Percentiles rank a stretch among this genome's conserved stretches.
Conservation (phyloP, 2,797 vertebrate genomes). For the Coccyzus lansbergi region DNA sequence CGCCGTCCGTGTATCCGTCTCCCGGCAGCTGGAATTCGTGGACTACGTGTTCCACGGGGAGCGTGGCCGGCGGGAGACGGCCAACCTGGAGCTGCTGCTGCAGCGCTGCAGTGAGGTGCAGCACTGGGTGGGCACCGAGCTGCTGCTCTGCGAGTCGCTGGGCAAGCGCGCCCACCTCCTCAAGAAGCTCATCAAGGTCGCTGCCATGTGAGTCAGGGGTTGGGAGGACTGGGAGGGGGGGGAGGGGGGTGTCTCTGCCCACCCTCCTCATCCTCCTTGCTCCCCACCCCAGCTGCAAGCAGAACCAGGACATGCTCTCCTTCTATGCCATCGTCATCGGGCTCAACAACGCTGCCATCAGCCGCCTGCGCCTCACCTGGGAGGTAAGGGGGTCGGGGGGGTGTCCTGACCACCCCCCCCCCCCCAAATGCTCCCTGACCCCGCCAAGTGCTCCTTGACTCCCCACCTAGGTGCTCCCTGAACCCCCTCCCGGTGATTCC, state of each 20-base stretch:
- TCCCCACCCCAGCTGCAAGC: conserved; percentile 86
- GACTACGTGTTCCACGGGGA: conserved; percentile 96
- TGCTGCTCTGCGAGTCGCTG: conserved; percentile 91
- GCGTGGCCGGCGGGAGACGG: conserved; percentile 91
- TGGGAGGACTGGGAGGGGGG: too few relatives aligned
- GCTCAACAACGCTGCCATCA: conserved; percentile 90
- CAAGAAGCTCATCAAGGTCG: conserved; percentile 96
- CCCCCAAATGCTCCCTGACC: not conserved
- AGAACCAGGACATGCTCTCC: conserved; percentile 95
- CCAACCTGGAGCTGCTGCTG: conserved; percentile 94
- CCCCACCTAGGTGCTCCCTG: too few relatives aligned
- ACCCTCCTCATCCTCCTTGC: not conserved
- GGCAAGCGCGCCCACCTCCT: conserved; percentile 92
- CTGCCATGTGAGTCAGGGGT: conserved; percentile 85
- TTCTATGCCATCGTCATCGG: conserved; percentile 93
- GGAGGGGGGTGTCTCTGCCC: not conserved
- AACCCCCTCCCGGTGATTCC: too few relatives aligned
- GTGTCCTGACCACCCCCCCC: not conserved
- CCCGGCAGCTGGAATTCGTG: conserved; percentile 90
- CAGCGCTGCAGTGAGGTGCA: conserved; percentile 96
- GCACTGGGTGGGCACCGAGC: conserved; percentile 96
- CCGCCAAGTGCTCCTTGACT: too few relatives aligned
- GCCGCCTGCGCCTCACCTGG: conserved; percentile 93
- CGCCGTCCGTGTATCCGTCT: too few relatives aligned
- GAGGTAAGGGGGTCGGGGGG: conserved; percentile 82